phyloP scores from a whole-genome alignment of 2,113 vertebrate genomes.

The Platycercus adscitus region DNA sequence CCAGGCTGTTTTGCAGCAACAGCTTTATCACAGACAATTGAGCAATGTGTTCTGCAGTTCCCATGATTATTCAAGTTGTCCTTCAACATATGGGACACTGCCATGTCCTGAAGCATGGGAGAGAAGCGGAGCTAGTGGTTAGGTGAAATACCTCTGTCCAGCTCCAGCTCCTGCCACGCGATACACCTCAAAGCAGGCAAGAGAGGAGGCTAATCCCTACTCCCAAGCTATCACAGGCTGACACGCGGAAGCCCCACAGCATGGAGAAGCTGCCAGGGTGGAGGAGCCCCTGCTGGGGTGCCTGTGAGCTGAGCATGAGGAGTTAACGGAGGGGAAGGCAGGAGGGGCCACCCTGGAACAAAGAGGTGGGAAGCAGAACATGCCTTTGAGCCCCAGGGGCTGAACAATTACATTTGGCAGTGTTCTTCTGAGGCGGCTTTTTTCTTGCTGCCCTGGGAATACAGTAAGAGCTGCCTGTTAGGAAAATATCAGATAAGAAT shows the following conservation, averaged over 20 bases:
- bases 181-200: not conserved
- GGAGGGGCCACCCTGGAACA: constrained; percentile 73
- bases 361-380: constrained; percentile 68
- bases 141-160: not conserved
- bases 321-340: constrained; percentile 52
- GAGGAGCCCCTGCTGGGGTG: not conserved
- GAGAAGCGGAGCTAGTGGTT: not conserved
- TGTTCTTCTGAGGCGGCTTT: constrained; percentile 39
- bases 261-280: fast-evolving
- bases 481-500: constrained; percentile 75
- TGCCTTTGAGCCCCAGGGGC: constrained; percentile 56
- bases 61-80: not conserved
- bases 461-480: constrained; percentile 63
- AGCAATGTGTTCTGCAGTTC: constrained; percentile 34
- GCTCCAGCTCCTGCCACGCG: not conserved
- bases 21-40: constrained; percentile 29
- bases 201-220: not conserved
- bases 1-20: constrained; percentile 13
- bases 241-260: not conserved
- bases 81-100: not conserved
- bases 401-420: constrained; percentile 44
- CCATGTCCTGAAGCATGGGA: not conserved
- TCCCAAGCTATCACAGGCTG: not conserved
- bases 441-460: constrained; percentile 57
- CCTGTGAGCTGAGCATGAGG: not conserved